A percentile compares a stretch with the other conserved stretches of the same genome.
Conservation (phyloP, 1,140 invertebrate species). For the Solenopsis invicta region DNA sequence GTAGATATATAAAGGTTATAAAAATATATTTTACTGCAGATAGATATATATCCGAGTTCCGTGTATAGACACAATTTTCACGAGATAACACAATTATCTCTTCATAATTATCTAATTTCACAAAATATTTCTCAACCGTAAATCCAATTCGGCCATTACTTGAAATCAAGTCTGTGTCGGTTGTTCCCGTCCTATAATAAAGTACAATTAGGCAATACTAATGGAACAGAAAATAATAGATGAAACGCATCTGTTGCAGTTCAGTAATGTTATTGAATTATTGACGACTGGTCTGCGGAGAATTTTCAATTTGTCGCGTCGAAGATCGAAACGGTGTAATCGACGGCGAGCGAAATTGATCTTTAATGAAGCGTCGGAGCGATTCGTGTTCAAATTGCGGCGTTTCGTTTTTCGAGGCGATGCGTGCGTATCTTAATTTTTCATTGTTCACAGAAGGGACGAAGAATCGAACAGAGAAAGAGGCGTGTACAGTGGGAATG, state of each 20-base stretch:
- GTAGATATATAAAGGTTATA: conserved; percentile 7
- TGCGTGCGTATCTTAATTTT: conserved; percentile 72
- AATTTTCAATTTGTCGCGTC: conserved; percentile 75
- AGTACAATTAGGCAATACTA: conserved; percentile 44
- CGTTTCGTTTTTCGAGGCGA: conserved; percentile 54
- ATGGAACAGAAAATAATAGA: conserved; percentile 43
- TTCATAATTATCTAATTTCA: conserved; percentile 4
- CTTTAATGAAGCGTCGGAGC: not conserved
- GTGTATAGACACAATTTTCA: conserved; percentile 14
- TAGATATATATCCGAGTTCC: conserved; percentile 8
- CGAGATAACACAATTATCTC: not conserved
- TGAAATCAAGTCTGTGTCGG: conserved; percentile 27
- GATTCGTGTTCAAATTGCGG: not conserved
- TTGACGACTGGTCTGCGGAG: conserved; percentile 70
- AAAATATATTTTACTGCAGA: conserved; percentile 41
- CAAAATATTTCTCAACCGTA: not conserved
- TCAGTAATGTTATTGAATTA: conserved; percentile 35
- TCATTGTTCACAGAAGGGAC: conserved; percentile 70
- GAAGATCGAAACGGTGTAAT: conserved; percentile 64
- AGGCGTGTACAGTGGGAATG: conserved; percentile 74
- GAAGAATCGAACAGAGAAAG: conserved; percentile 66
- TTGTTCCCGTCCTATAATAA: conserved; percentile 46
- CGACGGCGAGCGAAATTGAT: not conserved
- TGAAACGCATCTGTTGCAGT: conserved; percentile 27
- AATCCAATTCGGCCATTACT: conserved; percentile 29